Evolutionary conservation across 2,888 invertebrate species (phyloP), one percentile per base, ranked within the genome.

Genomic region (Amiota communis): DNA sequence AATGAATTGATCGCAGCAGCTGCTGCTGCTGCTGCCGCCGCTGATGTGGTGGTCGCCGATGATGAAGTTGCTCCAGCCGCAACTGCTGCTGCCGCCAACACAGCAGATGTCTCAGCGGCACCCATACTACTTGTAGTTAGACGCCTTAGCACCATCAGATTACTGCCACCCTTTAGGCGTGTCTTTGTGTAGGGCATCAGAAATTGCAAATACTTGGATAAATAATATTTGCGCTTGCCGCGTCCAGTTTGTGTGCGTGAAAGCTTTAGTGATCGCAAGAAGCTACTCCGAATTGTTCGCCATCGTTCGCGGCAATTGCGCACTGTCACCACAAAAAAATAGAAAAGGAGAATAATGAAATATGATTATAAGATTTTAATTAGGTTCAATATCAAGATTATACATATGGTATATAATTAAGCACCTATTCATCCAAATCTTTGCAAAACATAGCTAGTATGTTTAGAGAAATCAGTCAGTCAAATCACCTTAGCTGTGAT

Each of bases 221-320:
- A 76, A 72, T 87, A 87, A 76, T 87, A 87, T 79, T 87, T 87
- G 65, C 88, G 87, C 78, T 87, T 87, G 53, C 88, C 88, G 0
- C 87, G 85, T 0, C 87, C 87, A 48, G 87, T 87, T 51, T 79
- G 86, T 51, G 87, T 88, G 65, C 87, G 81, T 3, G 87, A 85
- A 72, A 88, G 70, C 72, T 87, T 87, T 46, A 87, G 69, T 48
- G 87, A 87, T 4, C 87, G 86, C 68, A 87, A 68, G 67, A 87
- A 87, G 61, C 87, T 87, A 80, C 87, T 87, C 17, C 87, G 81
- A 56, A 87, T 87, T 4, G 87, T 87, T 70, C 87, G 88, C 87
- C 87, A 87, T 68, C 88, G 78, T 71, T 87, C 87, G 15, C 87
- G 84, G 13, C 88, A 88, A 57, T 87, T 88, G n/a, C 88, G 88